These are phyloP conservation scores for Actinostola sp. DNA, from an alignment of 92 coral and sea anemone species.

Conservation along the genomic window DNA sequence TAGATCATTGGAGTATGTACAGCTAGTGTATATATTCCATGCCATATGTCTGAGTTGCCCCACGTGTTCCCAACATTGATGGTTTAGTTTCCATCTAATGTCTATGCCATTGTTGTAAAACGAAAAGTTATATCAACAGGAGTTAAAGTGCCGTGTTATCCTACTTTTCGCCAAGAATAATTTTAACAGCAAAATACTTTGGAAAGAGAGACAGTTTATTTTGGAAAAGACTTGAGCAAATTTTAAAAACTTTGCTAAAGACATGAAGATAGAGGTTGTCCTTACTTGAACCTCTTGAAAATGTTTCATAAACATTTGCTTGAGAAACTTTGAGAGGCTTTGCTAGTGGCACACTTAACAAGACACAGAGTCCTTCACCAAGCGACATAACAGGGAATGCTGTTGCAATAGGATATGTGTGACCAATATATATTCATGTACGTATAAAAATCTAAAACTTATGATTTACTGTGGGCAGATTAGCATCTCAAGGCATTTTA, in stretches of 20 bases:
- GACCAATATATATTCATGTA: constrained; percentile 79
- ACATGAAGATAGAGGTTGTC: constrained; percentile 5
- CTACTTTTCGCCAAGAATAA: constrained; percentile 25
- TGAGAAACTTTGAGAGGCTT: constrained; percentile 7
- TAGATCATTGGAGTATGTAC: background rate
- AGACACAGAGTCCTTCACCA: constrained; percentile 26
- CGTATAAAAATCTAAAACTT: constrained; percentile 19
- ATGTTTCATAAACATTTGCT: constrained; percentile 7
- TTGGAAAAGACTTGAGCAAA: constrained; percentile 23
- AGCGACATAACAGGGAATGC: constrained; percentile 46
- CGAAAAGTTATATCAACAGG: constrained; percentile 29
- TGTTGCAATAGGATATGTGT: constrained; percentile 75
- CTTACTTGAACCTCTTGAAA: background rate
- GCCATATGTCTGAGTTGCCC: background rate
- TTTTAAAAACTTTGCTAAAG: constrained; percentile 19
- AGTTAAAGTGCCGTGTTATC: constrained; percentile 7
- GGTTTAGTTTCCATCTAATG: too few relatives aligned
- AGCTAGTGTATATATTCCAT: background rate
- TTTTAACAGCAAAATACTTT: constrained; percentile 7
- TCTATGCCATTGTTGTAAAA: background rate
- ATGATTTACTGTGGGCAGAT: background rate
- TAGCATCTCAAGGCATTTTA: background rate
- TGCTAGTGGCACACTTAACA: constrained; percentile 16
- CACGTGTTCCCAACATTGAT: constrained; percentile 3
- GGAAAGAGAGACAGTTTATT: constrained; percentile 19